Evolutionary conservation across 2,113 vertebrate species (phyloP).

Genomic region (Rhinoderma darwinii): DNA sequence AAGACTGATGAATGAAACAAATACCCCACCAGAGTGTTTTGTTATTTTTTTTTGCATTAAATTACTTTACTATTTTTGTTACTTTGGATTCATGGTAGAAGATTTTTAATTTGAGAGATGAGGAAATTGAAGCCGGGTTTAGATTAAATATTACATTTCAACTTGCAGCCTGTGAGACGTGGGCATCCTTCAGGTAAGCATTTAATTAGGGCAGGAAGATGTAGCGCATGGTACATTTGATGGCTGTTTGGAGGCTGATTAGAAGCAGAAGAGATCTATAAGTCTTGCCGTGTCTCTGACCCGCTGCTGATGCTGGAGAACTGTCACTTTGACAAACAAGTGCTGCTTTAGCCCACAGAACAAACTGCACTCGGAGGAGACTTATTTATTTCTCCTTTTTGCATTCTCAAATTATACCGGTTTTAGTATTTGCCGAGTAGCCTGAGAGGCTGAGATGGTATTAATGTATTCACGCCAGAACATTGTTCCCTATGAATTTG

Average conservation of each 20-base stretch:
- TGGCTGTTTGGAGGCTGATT: conserved; percentile 54
- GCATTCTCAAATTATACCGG: conserved; percentile 48
- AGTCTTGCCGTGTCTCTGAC: conserved; percentile 23
- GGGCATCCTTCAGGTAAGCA: conserved; percentile 42
- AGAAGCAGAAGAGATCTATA: conserved; percentile 46
- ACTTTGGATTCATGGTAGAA: neutral
- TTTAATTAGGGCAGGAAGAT: conserved; percentile 55
- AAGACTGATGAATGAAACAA: no score
- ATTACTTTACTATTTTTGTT: neutral
- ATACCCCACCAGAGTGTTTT: neutral
- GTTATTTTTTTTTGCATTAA: neutral
- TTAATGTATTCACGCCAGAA: conserved; percentile 7
- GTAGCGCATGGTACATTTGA: conserved; percentile 15
- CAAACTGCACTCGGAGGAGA: conserved; percentile 37
- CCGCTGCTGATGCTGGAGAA: conserved; percentile 55
- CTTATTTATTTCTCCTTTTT: conserved; percentile 47
- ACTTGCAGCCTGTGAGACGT: neutral
- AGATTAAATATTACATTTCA: conserved; percentile 3
- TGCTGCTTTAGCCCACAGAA: conserved; percentile 34
- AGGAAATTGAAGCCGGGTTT: neutral
- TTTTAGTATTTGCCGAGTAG: conserved; percentile 56
- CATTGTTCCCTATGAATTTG: conserved; percentile 16
- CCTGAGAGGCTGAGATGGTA: neutral
- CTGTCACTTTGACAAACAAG: conserved; percentile 56
- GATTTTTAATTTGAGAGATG: conserved; percentile 9